phyloP scores from a whole-genome alignment of 2,797 vertebrate species.

The Sebastes itinus region DNA sequence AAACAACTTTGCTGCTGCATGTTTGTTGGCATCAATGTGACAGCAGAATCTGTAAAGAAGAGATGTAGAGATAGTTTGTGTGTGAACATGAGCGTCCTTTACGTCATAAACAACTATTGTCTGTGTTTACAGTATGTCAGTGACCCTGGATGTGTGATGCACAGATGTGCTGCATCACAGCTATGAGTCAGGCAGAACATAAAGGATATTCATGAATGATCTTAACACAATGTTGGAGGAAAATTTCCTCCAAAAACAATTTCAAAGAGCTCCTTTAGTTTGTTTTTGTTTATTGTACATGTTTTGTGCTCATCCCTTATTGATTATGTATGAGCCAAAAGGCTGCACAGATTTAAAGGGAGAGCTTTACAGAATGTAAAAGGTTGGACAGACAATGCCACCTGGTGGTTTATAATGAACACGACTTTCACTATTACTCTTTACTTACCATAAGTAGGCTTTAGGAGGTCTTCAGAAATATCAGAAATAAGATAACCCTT shows the following conservation, averaged over 20 bases:
- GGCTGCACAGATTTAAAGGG: not conserved
- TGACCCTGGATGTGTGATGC: slow-evolving; percentile 7
- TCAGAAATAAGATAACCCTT: not conserved
- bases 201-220: slow-evolving; percentile 12
- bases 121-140: not conserved
- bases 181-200: slow-evolving; percentile 5
- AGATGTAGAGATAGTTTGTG: not conserved
- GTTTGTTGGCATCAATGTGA: slow-evolving; percentile 16
- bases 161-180: slow-evolving; percentile 4
- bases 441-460: not conserved
- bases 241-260: not conserved
- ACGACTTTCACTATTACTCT: not conserved
- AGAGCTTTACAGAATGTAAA: not conserved
- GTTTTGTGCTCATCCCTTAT: not conserved
- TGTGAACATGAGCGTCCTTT: not conserved
- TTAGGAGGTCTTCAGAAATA: not conserved
- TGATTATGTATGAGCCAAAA: not conserved
- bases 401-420: slow-evolving; percentile 38
- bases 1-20: slow-evolving; percentile 38
- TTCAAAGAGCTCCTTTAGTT: not conserved
- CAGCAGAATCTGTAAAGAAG: not conserved
- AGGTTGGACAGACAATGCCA: slow-evolving; percentile 9
- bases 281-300: not conserved
- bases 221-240: not conserved
- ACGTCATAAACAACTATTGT: not conserved